Conservation (phyloP, 2,113 vertebrate species). For the Pandion haliaetus region DNA sequence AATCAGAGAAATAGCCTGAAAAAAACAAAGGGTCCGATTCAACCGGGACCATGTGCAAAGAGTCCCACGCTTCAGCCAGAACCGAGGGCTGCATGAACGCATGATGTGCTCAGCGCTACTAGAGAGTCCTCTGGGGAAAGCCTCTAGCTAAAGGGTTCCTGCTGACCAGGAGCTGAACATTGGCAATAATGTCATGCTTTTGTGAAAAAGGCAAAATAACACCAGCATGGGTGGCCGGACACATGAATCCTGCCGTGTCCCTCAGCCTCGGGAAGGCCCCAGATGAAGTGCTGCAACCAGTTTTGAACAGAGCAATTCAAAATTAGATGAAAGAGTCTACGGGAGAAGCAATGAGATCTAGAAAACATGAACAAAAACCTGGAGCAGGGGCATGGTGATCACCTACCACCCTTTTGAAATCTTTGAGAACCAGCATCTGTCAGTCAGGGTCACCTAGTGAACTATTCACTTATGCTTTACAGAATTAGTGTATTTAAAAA, state of each 20-base stretch:
- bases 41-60: neutral
- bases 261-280: neutral
- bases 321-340: neutral
- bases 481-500: neutral
- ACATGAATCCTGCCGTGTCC: neutral
- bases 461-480: neutral
- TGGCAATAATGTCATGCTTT: fast-evolving
- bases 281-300: neutral
- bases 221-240: neutral
- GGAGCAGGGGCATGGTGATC: neutral
- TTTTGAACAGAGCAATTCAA: neutral
- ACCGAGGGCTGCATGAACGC: neutral
- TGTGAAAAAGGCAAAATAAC: neutral
- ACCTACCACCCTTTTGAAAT: neutral
- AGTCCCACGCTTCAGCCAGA: neutral
- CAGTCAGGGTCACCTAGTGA: neutral
- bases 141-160: neutral
- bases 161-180: neutral
- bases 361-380: neutral
- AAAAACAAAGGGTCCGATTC: slow-evolving; percentile 54
- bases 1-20: slow-evolving; percentile 44
- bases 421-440: neutral
- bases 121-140: neutral
- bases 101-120: neutral
- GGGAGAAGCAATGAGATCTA: neutral